phyloP scores from a whole-genome alignment of 2,113 vertebrate species.

The Amblyornis subalaris region DNA sequence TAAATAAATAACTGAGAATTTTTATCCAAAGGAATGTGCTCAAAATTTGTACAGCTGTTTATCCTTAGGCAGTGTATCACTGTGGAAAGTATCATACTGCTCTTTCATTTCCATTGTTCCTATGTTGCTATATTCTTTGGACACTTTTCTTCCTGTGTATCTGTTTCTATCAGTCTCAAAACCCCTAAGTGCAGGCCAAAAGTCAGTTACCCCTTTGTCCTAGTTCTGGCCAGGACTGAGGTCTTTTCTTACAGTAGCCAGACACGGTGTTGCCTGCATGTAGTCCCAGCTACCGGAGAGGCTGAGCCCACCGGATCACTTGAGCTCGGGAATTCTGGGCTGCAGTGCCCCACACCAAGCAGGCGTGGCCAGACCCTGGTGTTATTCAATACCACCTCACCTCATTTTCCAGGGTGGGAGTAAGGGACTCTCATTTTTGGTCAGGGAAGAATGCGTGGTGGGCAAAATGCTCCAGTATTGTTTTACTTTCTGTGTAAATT shows the following conservation, averaged over 20 bases:
- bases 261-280: conserved; percentile 6
- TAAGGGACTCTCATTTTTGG: not conserved
- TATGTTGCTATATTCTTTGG: not conserved
- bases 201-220: not conserved
- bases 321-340: conserved; percentile 38
- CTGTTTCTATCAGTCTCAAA: not conserved
- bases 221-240: too few relatives aligned
- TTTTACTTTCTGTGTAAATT: not conserved
- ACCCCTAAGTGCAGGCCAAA: not conserved
- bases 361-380: not conserved
- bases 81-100: not conserved
- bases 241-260: not conserved
- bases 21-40: not conserved
- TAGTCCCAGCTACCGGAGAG: conserved; percentile 69
- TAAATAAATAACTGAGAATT: not conserved
- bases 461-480: fast-evolving
- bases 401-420: not conserved
- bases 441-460: fast-evolving
- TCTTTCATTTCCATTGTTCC: not conserved
- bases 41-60: not conserved
- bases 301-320: conserved; percentile 54
- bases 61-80: not conserved
- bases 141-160: not conserved
- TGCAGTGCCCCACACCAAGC: not conserved
- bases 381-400: not conserved